Percentiles rank a stretch among this genome's conserved stretches.
Conservation (phyloP, 1,140 invertebrate species). For the Drosophila prosaltans region DNA sequence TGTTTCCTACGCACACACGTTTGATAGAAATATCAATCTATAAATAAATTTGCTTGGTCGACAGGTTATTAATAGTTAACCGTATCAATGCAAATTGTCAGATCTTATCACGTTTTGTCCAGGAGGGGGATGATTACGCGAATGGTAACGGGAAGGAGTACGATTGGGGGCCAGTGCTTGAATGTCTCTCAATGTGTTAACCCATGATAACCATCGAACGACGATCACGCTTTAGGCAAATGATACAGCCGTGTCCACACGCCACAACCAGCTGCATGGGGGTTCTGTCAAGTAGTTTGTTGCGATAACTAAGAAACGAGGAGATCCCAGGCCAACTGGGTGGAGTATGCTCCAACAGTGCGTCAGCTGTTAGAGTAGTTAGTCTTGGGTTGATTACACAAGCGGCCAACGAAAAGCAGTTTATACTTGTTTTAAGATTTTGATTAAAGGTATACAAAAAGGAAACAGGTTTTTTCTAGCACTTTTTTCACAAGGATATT, state of each 20-base stretch:
- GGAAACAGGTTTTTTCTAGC: too few relatives aligned
- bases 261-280: constrained; percentile 11
- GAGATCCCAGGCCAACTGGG: constrained; percentile 27
- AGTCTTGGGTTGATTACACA: neutral
- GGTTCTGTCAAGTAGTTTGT: constrained; percentile 26
- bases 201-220: constrained; percentile 39
- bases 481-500: neutral
- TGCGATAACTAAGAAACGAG: constrained; percentile 37
- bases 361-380: neutral
- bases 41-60: constrained; percentile 49
- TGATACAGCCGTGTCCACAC: constrained; percentile 36
- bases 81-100: constrained; percentile 33
- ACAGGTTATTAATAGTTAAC: constrained; percentile 56
- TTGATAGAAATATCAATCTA: constrained; percentile 50
- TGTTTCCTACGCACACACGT: constrained; percentile 22
- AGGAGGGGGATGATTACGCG: neutral
- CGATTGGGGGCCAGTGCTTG: neutral
- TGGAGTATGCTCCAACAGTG: constrained; percentile 19
- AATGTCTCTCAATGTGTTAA: constrained; percentile 28
- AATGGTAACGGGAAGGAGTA: neutral
- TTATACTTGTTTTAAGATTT: neutral
- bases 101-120: constrained; percentile 65
- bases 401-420: neutral
- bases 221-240: constrained; percentile 46
- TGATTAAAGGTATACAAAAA: neutral